These are phyloP conservation scores for Aulostomus chinensis DNA, from an alignment of 2,797 vertebrate genomes.

Conservation along the genomic window DNA sequence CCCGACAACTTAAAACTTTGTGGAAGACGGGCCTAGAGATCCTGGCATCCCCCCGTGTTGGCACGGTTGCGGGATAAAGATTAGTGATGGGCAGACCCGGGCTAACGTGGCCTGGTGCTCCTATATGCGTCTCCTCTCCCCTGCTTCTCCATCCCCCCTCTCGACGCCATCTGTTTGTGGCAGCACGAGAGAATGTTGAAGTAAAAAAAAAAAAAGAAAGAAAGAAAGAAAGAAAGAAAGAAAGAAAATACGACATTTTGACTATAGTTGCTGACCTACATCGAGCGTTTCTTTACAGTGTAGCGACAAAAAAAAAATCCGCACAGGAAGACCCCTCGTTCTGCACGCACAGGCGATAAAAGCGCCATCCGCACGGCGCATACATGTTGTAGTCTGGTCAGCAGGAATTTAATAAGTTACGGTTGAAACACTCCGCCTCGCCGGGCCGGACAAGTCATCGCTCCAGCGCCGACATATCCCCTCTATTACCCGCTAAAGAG, in stretches of 20 bases:
- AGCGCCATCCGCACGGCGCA: conserved; percentile 1
- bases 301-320: conserved; percentile 7
- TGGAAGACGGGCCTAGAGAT: conserved; percentile 49
- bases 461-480: conserved; percentile 21
- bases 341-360: neutral
- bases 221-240: conserved; percentile 50
- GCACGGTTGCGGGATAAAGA: conserved; percentile 6
- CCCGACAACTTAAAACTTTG: conserved; percentile 66
- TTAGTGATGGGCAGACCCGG: conserved; percentile 53
- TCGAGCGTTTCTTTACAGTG: conserved; percentile 42
- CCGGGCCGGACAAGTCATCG: conserved; percentile 68
- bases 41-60: conserved; percentile 18
- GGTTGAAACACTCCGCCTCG: conserved; percentile 67
- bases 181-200: conserved; percentile 76
- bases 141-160: conserved; percentile 62
- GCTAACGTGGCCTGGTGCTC: conserved; percentile 70
- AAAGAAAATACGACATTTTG: conserved; percentile 79
- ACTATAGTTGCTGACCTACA: conserved; percentile 73
- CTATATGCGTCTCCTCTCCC: conserved; percentile 70
- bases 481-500: neutral
- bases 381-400: conserved; percentile 41
- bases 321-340: conserved; percentile 1
- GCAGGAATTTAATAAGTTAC: conserved; percentile 75
- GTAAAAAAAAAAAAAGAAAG: conserved; percentile 59
- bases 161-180: conserved; percentile 81